A percentile compares a stretch with the other conserved stretches of the same genome.
Conservation (phyloP, 2,888 invertebrate genomes). For the Noctua fimbriata region DNA sequence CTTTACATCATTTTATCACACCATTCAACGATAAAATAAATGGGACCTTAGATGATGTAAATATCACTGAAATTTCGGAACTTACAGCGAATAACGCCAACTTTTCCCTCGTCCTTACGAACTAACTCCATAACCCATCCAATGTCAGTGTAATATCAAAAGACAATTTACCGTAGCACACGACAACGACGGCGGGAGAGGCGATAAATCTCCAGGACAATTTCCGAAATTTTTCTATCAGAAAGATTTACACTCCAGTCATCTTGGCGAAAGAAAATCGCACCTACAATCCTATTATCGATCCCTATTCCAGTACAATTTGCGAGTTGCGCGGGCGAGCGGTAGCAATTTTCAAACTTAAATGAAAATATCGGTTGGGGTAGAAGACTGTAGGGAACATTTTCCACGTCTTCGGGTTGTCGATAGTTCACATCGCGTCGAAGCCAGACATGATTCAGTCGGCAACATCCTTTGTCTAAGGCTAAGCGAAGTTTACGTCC, state of each 20-base stretch:
- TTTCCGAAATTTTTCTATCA: constrained; percentile 89
- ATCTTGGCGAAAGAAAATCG: constrained; percentile 86
- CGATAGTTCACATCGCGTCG: constrained; percentile 64
- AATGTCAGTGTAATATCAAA: constrained; percentile 76
- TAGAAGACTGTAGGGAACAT: constrained; percentile 72
- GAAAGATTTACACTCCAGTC: constrained; percentile 86
- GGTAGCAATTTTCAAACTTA: constrained; percentile 89
- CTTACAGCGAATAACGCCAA: constrained; percentile 47
- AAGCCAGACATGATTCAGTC: constrained; percentile 62
- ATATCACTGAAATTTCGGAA: constrained; percentile 49
- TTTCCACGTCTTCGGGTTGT: constrained; percentile 63
- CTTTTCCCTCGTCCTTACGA: constrained; percentile 43
- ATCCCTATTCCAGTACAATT: constrained; percentile 89
- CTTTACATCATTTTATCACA: constrained; percentile 7
- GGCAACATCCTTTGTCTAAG: constrained; percentile 59
- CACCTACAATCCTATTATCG: constrained; percentile 89
- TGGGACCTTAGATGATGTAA: constrained; percentile 8
- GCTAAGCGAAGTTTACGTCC: constrained; percentile 50
- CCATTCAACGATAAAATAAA: constrained; percentile 40
- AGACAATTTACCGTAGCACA: constrained; percentile 83
- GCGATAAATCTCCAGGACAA: constrained; percentile 85
- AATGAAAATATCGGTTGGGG: constrained; percentile 88
- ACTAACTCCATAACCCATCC: constrained; percentile 70
- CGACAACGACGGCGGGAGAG: constrained; percentile 65
- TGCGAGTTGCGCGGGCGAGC: constrained; percentile 84